A percentile compares a stretch with the other conserved stretches of the same genome.
These are phyloP conservation scores for Chlorops oryzae DNA, from an alignment of 1,140 invertebrate genomes.

Conservation along the genomic window DNA sequence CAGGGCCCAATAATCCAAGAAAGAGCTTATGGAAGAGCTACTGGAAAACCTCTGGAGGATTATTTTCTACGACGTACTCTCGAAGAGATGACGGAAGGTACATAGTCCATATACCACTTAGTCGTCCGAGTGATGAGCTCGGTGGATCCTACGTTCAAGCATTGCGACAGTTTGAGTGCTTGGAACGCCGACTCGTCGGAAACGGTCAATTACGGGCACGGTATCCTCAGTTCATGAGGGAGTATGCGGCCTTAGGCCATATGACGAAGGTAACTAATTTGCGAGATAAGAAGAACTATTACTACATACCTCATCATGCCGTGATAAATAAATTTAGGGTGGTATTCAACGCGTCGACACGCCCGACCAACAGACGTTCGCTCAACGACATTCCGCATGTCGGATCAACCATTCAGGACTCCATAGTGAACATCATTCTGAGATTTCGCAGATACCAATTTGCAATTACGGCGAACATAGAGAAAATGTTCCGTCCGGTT, in stretches of 20 bases:
- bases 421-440: constrained; percentile 37
- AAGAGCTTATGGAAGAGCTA: too few species aligned
- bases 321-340: constrained; percentile 27
- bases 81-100: too few species aligned
- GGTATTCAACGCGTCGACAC: constrained; percentile 31
- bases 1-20: too few species aligned
- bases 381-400: constrained; percentile 37
- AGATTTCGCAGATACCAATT: constrained; percentile 31
- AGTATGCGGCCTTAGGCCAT: constrained; percentile 8
- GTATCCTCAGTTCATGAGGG: constrained; percentile 6
- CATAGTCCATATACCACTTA: too few species aligned
- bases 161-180: background rate
- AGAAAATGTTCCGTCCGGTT: constrained; percentile 42
- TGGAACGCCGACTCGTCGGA: background rate
- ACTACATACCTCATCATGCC: constrained; percentile 13
- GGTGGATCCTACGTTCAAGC: background rate
- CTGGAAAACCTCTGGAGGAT: too few species aligned
- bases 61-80: too few species aligned
- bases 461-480: constrained; percentile 30
- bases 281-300: background rate
- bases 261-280: constrained; percentile 10
- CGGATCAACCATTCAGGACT: constrained; percentile 33
- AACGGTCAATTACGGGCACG: background rate
- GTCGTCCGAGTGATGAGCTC: too few species aligned
- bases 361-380: constrained; percentile 18